Evolutionary conservation across 2,888 invertebrate genomes (phyloP).

Genomic region (Andricus quercusramuli): DNA sequence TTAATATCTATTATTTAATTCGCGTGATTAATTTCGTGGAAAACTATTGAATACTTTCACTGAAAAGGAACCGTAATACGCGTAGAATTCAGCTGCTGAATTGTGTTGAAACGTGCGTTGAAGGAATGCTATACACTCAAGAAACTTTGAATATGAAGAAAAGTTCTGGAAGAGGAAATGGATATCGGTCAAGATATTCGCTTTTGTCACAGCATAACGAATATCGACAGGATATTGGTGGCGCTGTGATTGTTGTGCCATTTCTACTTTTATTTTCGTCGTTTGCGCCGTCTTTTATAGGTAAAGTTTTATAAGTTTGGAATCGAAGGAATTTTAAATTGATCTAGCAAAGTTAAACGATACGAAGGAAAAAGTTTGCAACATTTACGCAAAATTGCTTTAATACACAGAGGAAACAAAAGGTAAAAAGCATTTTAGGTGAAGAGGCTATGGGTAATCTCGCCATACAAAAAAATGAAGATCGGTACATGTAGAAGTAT

Average conservation of each 20-base stretch:
- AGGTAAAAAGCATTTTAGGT: too few species aligned
- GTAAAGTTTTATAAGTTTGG: slow-evolving; percentile 66
- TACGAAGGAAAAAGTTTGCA: slow-evolving; percentile 49
- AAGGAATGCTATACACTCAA: neutral
- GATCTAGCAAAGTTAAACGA: slow-evolving; percentile 53
- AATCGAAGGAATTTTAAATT: slow-evolving; percentile 58
- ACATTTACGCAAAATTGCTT: slow-evolving; percentile 71
- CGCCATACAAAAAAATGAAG: too few species aligned
- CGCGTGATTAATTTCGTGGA: neutral
- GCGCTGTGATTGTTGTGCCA: slow-evolving; percentile 44
- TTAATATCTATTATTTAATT: neutral
- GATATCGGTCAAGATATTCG: slow-evolving; percentile 53
- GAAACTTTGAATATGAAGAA: slow-evolving; percentile 1
- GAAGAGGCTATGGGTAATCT: too few species aligned
- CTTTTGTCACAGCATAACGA: slow-evolving; percentile 49
- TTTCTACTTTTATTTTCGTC: slow-evolving; percentile 68
- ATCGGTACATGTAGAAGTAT: too few species aligned
- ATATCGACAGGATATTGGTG: slow-evolving; percentile 53
- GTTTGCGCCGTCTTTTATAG: slow-evolving; percentile 71
- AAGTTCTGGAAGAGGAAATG: slow-evolving; percentile 42
- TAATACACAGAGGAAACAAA: too few species aligned
- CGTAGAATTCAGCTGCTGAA: neutral
- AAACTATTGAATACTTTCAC: neutral
- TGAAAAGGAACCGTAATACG: neutral
- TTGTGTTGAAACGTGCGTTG: neutral